These are phyloP conservation scores for Hippocampus zosterae DNA, from an alignment of 2,113 vertebrate genomes.

Conservation along the genomic window DNA sequence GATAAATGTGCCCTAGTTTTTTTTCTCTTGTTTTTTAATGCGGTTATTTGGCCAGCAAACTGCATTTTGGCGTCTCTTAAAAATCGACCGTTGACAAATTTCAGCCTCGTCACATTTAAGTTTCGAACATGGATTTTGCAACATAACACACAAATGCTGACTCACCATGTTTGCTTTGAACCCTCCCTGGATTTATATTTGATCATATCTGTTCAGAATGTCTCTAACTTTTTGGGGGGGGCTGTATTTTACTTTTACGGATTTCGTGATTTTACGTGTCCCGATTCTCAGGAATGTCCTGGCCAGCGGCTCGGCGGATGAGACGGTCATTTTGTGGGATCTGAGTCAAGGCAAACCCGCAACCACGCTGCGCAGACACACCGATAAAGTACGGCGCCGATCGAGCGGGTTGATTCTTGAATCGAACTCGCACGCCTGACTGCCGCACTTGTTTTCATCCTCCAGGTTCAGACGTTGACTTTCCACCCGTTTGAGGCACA, in stretches of 20 bases:
- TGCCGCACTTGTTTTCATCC: neutral
- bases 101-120: too few species aligned
- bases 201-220: too few species aligned
- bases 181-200: too few species aligned
- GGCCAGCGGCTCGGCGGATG: conserved; percentile 89
- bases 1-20: neutral
- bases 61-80: too few species aligned
- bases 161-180: too few species aligned
- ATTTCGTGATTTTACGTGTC: neutral
- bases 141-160: too few species aligned
- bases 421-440: neutral
- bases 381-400: conserved; percentile 81
- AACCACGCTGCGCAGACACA: conserved; percentile 78
- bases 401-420: neutral
- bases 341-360: conserved; percentile 82
- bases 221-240: too few species aligned
- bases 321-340: conserved; percentile 87
- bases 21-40: neutral
- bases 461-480: conserved; percentile 87
- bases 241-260: too few species aligned
- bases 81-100: too few species aligned
- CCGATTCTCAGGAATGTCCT: conserved; percentile 79
- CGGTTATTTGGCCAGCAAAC: too few species aligned
- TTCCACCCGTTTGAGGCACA: conserved; percentile 97
- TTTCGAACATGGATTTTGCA: too few species aligned